Evolutionary conservation across 2,797 vertebrate genomes (phyloP), one percentile per base, ranked within the genome.

Genomic region (Anniella stebbinsi): DNA sequence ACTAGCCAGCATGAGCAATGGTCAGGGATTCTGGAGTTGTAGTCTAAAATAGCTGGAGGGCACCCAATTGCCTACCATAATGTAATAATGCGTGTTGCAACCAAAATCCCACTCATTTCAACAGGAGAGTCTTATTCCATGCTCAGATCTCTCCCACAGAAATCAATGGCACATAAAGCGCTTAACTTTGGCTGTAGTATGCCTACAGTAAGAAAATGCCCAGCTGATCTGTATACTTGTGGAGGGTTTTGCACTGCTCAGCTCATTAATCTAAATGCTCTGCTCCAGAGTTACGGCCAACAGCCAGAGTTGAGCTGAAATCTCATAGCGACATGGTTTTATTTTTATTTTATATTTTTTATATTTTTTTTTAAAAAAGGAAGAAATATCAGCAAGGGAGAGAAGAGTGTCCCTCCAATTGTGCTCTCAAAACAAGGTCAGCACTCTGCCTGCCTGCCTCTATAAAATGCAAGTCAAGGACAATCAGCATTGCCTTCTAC

Each of bases 361-460:
- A 9, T 51, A 6, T 45, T 4, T 63, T 63, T 63, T 23, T 51
- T 51, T 45, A 45, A 45, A 63, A 45, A 4, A 77, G 41, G 36
- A 45, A 88, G 38, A 82, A 45, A 60, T 33, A 82, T 1, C 45
- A 30, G 9, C 2, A 12, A 70, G 51, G n/a, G 33, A 11, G 57
- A 83, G 70, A 36, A 69, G 57, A 21, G 60, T 30, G 9, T 36
- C 23, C 28, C 63, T 84, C 80, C 28, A 7, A 54, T 84, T 78
- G 81, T 33, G 25, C 30, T 84, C 75, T 78, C n/a, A 84, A 85
- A 70, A 57, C 48, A 41, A 89, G 88, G 82, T 89, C 82, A 41
- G 21, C 25, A 54, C 17, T 70, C 63, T 25, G 2, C n/a, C 51
- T 23, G 75, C 25, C 75, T 54, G n/a, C 23, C 76, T 77, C 33